These are phyloP conservation scores for Aphidius gifuensis DNA, from an alignment of 1,140 invertebrate genomes.

Conservation along the genomic window DNA sequence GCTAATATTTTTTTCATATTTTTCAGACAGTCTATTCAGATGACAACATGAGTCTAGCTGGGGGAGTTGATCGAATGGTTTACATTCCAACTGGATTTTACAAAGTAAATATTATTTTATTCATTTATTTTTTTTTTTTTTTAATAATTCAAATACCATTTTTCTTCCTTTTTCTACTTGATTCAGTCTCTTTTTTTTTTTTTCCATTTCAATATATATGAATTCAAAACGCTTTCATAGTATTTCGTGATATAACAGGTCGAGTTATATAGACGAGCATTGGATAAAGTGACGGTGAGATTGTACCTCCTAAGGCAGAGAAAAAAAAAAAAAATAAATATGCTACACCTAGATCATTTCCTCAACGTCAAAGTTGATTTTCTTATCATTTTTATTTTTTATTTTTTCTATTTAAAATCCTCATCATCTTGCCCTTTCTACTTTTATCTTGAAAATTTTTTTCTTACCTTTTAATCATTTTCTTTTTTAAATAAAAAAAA, in stretches of 20 bases:
- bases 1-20: conserved; percentile 18
- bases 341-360: not conserved
- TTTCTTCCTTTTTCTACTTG: not conserved
- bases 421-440: not conserved
- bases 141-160: no score
- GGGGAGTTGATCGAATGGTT: conserved; percentile 69
- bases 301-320: no score
- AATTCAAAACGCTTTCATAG: no score
- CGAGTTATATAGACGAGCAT: no score
- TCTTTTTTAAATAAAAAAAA: conserved; percentile 5
- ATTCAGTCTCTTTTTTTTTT: no score
- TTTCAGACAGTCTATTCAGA: conserved; percentile 69
- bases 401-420: not conserved
- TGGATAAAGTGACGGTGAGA: no score
- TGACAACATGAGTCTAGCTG: conserved; percentile 71
- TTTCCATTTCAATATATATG: no score
- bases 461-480: not conserved
- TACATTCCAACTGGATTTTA: conserved; percentile 85
- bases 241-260: no score
- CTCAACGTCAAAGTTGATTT: conserved; percentile 1
- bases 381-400: not conserved
- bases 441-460: not conserved
- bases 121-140: not conserved
- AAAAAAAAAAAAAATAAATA: no score
- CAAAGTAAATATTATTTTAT: conserved; percentile 60